Percentiles rank a stretch among this genome's conserved stretches.
Evolutionary conservation across 2,888 invertebrate genomes (phyloP).

Genomic region (Athetis lepigone): DNA sequence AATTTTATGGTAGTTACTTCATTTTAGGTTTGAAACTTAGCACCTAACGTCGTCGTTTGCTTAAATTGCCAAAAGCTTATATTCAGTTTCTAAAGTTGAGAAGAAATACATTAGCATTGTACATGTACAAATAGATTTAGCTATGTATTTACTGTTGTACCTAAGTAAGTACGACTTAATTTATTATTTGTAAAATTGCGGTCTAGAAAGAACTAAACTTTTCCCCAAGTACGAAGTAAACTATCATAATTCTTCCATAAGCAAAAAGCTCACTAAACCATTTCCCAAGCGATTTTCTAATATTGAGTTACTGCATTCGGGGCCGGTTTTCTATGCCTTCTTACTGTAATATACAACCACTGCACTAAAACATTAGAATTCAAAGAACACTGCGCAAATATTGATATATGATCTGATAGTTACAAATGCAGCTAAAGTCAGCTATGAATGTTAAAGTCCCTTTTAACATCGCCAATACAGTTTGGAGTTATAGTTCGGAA

Average conservation of each 20-base stretch:
- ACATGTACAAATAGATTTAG: neutral
- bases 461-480: slow-evolving; percentile 33
- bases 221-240: slow-evolving; percentile 9
- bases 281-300: slow-evolving; percentile 26
- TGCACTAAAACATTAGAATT: slow-evolving; percentile 63
- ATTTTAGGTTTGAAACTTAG: slow-evolving; percentile 20
- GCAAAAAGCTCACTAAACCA: slow-evolving; percentile 30
- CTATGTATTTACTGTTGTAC: neutral
- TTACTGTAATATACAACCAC: slow-evolving; percentile 68
- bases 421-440: slow-evolving; percentile 35
- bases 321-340: slow-evolving; percentile 49
- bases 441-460: slow-evolving; percentile 31
- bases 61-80: slow-evolving; percentile 23
- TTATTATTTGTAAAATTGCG: neutral
- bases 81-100: neutral
- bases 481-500: slow-evolving; percentile 22
- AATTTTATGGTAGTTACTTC: slow-evolving; percentile 22
- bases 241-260: slow-evolving; percentile 28
- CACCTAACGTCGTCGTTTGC: slow-evolving; percentile 9
- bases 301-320: slow-evolving; percentile 47
- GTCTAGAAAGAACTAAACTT: slow-evolving; percentile 5
- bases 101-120: slow-evolving; percentile 10
- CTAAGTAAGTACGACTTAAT: no score
- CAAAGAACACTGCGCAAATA: slow-evolving; percentile 67
- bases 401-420: slow-evolving; percentile 62